Base-by-base conservation (phyloP, 2,888 invertebrate species). In the Orchestes rusci region DNA sequence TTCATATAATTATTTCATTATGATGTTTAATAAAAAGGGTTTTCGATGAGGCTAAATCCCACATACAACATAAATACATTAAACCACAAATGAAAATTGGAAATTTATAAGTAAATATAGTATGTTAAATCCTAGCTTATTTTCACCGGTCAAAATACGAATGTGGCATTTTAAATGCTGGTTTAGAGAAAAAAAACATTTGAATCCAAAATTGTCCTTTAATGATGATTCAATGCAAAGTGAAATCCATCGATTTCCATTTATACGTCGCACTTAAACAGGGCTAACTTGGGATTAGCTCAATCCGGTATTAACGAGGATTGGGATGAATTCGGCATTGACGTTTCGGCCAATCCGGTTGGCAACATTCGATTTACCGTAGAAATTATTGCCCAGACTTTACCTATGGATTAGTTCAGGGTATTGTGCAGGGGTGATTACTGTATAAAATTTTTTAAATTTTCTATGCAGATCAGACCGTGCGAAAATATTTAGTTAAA, bases 271-370 rank as follows among this genome's bases (percentile, higher is more conserved):
- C 43, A 40, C 47, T 44, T 40, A 44, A 44, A 44, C 35, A 45
- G 40, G 55, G 56, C 58, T 61, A 64, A 64, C 63, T 63, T 59
- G 48, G 62, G 63, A 63, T 65, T 63, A 58, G 36, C 52, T 54
- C 60, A 62, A 65, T 63, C 63, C 56, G 49, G 58, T 61, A 63
- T 64, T 62, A 63, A 56, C 55, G 53, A 48, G 52, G 56, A 58
- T 35, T 35, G 15, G 19, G 41, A 46, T 33, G 46, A 39, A 39
- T 47, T 39, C 33, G 7, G 38, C 40, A 48, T 48, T 43, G 48
- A 48, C 48, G 40, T 45, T 45, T 39, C 18, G n/a, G 29, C 31
- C 37, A 43, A 37, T 43, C 29, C 42, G 10, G 28, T 27, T 36
- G 42, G 42, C 35, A 35, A 29, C 41, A 42, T 13, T 30, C 36